phyloP scores from a whole-genome alignment of 2,888 invertebrate genomes.

The Conomelus anceps region DNA sequence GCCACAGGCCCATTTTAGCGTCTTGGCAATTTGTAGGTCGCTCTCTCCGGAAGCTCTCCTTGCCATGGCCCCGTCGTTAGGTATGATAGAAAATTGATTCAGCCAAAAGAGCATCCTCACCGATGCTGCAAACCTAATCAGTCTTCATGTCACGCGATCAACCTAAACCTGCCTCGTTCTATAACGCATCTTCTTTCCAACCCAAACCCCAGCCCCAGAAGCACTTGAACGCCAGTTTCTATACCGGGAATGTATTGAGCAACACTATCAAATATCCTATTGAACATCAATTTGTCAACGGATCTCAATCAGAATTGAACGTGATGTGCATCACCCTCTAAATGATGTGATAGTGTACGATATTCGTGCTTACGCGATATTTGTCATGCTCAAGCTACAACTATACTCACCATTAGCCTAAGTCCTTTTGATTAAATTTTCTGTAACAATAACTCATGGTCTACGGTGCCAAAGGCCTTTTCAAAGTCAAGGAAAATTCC shows the following conservation, averaged over 20 bases:
- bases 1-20: background rate
- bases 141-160: background rate
- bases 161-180: background rate
- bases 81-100: background rate
- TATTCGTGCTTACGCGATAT: too few relatives aligned
- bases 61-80: background rate
- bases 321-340: background rate
- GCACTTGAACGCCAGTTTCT: background rate
- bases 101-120: background rate
- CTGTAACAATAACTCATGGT: too few relatives aligned
- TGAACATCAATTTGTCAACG: background rate
- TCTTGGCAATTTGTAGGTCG: background rate
- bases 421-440: too few relatives aligned
- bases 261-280: background rate
- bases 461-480: too few relatives aligned
- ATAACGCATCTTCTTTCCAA: background rate
- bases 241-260: background rate
- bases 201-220: background rate
- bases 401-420: too few relatives aligned
- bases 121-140: background rate
- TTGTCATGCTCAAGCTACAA: too few relatives aligned
- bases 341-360: background rate
- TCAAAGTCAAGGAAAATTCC: too few relatives aligned
- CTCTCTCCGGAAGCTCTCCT: background rate
- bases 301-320: background rate